These are phyloP conservation scores for Melipona quadrifasciata DNA, from an alignment of 1,140 invertebrate genomes.

Conservation along the genomic window DNA sequence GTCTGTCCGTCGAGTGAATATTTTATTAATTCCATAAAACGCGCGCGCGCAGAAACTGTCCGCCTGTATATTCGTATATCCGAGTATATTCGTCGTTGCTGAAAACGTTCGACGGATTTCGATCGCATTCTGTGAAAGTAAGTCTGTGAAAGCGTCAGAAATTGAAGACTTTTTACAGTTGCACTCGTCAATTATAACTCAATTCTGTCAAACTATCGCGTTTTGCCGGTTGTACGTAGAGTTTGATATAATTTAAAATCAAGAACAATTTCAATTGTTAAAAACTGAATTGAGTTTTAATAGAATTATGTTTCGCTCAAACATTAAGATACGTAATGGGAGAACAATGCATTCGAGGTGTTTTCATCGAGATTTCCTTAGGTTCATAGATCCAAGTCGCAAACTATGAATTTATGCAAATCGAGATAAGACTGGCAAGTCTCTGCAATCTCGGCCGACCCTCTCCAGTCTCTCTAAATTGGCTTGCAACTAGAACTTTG, in stretches of 20 bases:
- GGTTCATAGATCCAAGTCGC: slow-evolving; percentile 68
- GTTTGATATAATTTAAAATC: too few species aligned
- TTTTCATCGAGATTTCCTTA: slow-evolving; percentile 57
- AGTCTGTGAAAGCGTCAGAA: too few species aligned
- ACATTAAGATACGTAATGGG: too few species aligned
- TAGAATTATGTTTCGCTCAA: neutral
- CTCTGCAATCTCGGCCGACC: slow-evolving; percentile 68
- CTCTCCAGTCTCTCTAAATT: slow-evolving; percentile 49
- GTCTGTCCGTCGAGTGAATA: slow-evolving; percentile 70
- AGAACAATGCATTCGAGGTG: slow-evolving; percentile 8
- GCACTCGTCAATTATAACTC: too few species aligned
- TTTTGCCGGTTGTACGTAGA: too few species aligned
- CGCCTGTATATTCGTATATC: too few species aligned
- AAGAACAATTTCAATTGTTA: too few species aligned
- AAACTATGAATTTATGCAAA: slow-evolving; percentile 80
- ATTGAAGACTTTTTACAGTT: too few species aligned
- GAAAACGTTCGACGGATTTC: neutral
- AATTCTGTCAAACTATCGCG: too few species aligned
- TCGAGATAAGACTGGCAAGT: slow-evolving; percentile 77
- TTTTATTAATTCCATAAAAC: slow-evolving; percentile 74
- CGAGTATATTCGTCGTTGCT: neutral
- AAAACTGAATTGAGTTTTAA: too few species aligned
- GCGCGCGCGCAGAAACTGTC: neutral
- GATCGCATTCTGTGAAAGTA: too few species aligned
- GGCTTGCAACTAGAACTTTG: slow-evolving; percentile 65